Base-by-base conservation (phyloP, 2,797 vertebrate species). In the Sebastes ruberrimus region DNA sequence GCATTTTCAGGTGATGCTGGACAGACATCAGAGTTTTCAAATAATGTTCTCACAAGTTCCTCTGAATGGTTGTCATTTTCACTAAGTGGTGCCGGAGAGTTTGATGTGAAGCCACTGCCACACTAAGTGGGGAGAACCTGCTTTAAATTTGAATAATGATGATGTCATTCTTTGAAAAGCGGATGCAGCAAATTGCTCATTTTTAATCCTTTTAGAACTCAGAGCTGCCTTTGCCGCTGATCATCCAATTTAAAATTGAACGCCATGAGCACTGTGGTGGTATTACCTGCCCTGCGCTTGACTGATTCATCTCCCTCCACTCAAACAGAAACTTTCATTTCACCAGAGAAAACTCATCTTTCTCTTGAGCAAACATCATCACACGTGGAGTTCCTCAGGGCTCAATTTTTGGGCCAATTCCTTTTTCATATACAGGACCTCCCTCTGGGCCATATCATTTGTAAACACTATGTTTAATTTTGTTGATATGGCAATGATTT, bases 81-180 rank as follows among this genome's bases (percentile, higher is more conserved):
- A 82, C 84, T 86, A 80, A 88, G 76, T 57, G 57, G 42, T 65
- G 71, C 57, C 20, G 57, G 63, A 80, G 70, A 83, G 71, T 80
- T 75, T 84, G 82, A 87, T 77, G 66, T 67, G 60, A 83, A 71
- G 57, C 62, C 7, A 38, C 83, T 76, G 72, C 66, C 81, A 88
- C 72, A 71, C 64, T 85, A 74, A 79, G 71, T 78, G 64, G 30
- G 49, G 32, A 73, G 56, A 84, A 49, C 56, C 66, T 81, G 76
- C 85, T 86, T 91, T 89, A 88, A 88, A 87, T 92, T 76, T 90
- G 64, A 93, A 89, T 88, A 86, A 92, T 82, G 86, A 92, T 86
- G 84, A 90, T 87, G 89, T 81, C 72, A 80, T 82, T 89, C 78
- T 79, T 83, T 90, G 81, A 92, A 86, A 86, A 83, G 87, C 56